A percentile compares a stretch with the other conserved stretches of the same genome.
Conservation (phyloP, 2,797 vertebrate species). For the Carcharodon carcharias region DNA sequence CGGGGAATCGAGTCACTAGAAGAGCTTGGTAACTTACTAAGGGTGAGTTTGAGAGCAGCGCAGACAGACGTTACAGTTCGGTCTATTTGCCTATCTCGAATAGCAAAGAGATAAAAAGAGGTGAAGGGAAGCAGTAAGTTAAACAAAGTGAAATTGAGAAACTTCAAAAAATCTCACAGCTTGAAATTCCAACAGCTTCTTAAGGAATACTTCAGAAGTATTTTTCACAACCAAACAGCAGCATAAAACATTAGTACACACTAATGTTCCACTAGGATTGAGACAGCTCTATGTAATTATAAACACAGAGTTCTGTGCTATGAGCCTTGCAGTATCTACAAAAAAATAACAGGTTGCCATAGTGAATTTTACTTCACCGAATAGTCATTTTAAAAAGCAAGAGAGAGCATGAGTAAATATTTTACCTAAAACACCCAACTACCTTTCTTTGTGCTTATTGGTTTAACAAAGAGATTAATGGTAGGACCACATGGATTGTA, state of each 20-base stretch:
- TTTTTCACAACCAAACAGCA: background rate
- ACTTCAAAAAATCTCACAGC: background rate
- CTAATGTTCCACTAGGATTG: background rate
- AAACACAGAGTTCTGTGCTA: background rate
- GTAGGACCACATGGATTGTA: background rate
- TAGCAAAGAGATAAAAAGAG: background rate
- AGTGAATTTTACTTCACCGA: background rate
- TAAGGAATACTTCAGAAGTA: background rate
- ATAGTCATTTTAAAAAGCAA: background rate
- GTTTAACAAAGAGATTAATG: background rate
- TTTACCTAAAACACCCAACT: background rate
- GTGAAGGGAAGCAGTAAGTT: background rate
- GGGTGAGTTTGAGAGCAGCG: background rate
- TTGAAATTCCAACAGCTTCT: background rate
- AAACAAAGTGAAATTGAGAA: background rate
- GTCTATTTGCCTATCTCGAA: background rate
- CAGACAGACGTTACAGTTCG: background rate
- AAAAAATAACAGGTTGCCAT: background rate
- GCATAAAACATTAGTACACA: background rate
- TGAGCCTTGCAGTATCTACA: background rate
- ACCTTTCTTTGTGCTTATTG: background rate
- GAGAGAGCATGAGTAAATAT: background rate
- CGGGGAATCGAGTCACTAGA: background rate
- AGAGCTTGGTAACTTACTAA: background rate
- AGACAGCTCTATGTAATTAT: background rate